Evolutionary conservation across 1,140 invertebrate species (phyloP).

Genomic region (Aphaenogaster floridana): DNA sequence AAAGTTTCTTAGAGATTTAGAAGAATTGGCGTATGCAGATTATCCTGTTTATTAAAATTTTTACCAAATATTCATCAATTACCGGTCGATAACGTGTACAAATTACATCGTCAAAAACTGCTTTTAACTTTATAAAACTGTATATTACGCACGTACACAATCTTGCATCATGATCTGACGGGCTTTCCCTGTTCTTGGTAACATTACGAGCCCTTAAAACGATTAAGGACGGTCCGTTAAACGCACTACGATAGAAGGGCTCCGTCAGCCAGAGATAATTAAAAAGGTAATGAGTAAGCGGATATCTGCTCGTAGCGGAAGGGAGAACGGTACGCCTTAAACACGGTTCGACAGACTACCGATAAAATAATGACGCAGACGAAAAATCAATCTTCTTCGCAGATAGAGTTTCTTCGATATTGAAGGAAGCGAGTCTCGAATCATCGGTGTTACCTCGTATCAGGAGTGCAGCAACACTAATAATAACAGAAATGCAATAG

Average conservation of each 20-base stretch:
- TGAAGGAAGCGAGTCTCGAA: neutral
- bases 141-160: neutral
- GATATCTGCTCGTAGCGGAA: slow-evolving; percentile 58
- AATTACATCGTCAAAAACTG: slow-evolving; percentile 8
- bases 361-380: slow-evolving; percentile 61
- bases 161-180: neutral
- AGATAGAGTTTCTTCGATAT: slow-evolving; percentile 38
- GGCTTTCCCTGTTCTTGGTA: slow-evolving; percentile 32
- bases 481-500: neutral
- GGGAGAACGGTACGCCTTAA: slow-evolving; percentile 39
- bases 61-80: neutral
- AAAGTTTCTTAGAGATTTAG: neutral
- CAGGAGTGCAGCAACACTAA: slow-evolving; percentile 27
- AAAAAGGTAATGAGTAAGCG: slow-evolving; percentile 80
- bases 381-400: slow-evolving; percentile 57
- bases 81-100: neutral
- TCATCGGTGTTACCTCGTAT: slow-evolving; percentile 27
- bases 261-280: slow-evolving; percentile 75
- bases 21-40: neutral
- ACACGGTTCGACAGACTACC: slow-evolving; percentile 36
- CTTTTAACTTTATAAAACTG: slow-evolving; percentile 23
- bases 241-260: slow-evolving; percentile 71
- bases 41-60: slow-evolving; percentile 2
- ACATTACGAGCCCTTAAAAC: slow-evolving; percentile 72
- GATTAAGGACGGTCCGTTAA: slow-evolving; percentile 79